These are phyloP conservation scores for Lota lota DNA, from an alignment of 2,113 vertebrate species.

Conservation along the genomic window DNA sequence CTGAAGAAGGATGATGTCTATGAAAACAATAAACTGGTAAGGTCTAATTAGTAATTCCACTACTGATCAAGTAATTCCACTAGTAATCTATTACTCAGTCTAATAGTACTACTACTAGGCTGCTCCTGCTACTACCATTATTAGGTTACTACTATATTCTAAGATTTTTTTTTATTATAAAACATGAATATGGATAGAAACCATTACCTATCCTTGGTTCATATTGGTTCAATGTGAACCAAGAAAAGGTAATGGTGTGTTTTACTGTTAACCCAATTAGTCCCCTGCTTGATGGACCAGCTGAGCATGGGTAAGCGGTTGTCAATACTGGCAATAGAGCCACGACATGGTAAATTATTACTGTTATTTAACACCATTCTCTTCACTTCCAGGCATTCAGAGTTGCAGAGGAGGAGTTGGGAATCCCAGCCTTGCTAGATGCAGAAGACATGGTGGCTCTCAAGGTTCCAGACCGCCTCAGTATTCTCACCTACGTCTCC, in stretches of 20 bases:
- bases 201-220: too few species aligned
- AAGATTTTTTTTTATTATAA: too few species aligned
- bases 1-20: slow-evolving; percentile 90
- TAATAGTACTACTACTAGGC: too few species aligned
- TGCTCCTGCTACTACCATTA: too few species aligned
- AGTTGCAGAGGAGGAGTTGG: slow-evolving; percentile 87
- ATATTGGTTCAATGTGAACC: too few species aligned
- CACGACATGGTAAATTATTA: not conserved
- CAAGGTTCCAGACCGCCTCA: slow-evolving; percentile 90
- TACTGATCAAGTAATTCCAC: too few species aligned
- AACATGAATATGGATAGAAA: too few species aligned
- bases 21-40: slow-evolving; percentile 94
- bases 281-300: not conserved
- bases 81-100: too few species aligned
- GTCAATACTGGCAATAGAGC: not conserved
- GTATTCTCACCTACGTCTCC: slow-evolving; percentile 94
- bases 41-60: slow-evolving; percentile 29
- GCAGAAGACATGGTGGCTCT: slow-evolving; percentile 96
- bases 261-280: not conserved
- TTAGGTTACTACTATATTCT: too few species aligned
- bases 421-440: slow-evolving; percentile 93
- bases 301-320: not conserved
- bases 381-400: slow-evolving; percentile 79
- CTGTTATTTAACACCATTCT: not conserved
- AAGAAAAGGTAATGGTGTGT: too few species aligned